Base-by-base conservation (phyloP, 1,140 invertebrate species). In the Tribolium castaneum region DNA sequence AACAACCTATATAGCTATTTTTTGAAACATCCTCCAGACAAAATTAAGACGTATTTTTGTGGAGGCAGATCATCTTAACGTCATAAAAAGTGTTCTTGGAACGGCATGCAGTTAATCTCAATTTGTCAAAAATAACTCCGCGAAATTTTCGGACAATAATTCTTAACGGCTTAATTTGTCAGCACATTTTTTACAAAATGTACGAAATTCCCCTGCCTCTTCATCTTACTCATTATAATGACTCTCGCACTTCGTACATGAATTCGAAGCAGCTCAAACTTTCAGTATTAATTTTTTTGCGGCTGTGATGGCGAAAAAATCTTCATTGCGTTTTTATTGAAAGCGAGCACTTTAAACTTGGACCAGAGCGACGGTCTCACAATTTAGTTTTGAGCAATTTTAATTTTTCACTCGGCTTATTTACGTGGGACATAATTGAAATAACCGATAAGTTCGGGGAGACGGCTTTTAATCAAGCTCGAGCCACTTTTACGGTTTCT, bases 21-120 rank as follows among this genome's bases (percentile, higher is more conserved):
- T 22, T 7, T 19, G 54, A 59, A 59, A 59, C 25, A 59, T 59
- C 19, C 16, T 19, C 19, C 9, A 59, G 13, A 22, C 7, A 30
- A 59, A 30, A 59, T 59, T 59, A 59, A 59, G 54, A 59, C 25
- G 54, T 19, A 59, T 59, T 59, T 59, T 59, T 59, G n/a, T 22
- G 19, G 19, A 59, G 1, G 10, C 14, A 16, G 52, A 56, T 56
- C 9, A 56, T 56, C 52, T 59, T 30, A 59, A 59, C 54, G 19
- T 22, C 54, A 59, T 59, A 59, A 59, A 59, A 59, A 59, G 54
- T 59, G 30, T 59, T 59, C 19, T 19, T 59, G 25, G 54, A 34
- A 22, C 25, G 19, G 54, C 25, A 59, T 30, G 54, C 10, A 25
- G 54, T 59, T 59, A 59, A 59, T 59, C 54, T 59, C 54, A 59